phyloP scores from a whole-genome alignment of 2,797 vertebrate genomes.

The Gila robusta region DNA sequence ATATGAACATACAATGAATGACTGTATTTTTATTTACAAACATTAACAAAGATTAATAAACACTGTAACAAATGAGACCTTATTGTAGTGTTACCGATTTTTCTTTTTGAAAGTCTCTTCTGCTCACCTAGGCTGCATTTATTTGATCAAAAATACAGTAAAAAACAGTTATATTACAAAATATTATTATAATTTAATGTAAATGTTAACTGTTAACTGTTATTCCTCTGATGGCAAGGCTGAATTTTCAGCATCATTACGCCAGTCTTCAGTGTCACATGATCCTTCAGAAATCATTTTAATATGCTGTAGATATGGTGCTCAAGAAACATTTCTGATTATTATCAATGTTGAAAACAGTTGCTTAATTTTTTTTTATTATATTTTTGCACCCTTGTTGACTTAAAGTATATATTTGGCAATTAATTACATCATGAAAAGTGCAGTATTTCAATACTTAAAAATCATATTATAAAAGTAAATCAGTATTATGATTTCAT shows the following conservation, averaged over 20 bases:
- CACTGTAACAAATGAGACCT: too few species aligned
- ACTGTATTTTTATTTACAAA: too few species aligned
- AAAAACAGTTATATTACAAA: background rate
- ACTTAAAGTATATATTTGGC: background rate
- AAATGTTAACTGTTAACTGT: background rate
- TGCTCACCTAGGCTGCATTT: constrained; percentile 1
- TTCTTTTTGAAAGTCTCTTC: background rate
- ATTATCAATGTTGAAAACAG: background rate
- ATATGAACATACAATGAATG: too few species aligned
- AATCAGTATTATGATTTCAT: background rate
- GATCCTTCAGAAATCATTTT: too few species aligned
- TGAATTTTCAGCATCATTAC: background rate
- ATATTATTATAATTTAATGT: background rate
- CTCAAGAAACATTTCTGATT: background rate
- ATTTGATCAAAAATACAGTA: background rate
- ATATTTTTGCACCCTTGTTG: background rate
- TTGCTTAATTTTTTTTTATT: background rate
- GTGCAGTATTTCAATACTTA: background rate
- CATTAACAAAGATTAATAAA: too few species aligned
- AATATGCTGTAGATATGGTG: too few species aligned
- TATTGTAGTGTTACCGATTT: background rate
- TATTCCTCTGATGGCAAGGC: background rate
- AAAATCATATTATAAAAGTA: background rate
- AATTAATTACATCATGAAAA: background rate
- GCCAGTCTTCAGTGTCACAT: too few species aligned